Percentiles rank a stretch among this genome's conserved stretches.
Conservation (phyloP, 1,140 invertebrate species). For the Neodiprion fabricii region DNA sequence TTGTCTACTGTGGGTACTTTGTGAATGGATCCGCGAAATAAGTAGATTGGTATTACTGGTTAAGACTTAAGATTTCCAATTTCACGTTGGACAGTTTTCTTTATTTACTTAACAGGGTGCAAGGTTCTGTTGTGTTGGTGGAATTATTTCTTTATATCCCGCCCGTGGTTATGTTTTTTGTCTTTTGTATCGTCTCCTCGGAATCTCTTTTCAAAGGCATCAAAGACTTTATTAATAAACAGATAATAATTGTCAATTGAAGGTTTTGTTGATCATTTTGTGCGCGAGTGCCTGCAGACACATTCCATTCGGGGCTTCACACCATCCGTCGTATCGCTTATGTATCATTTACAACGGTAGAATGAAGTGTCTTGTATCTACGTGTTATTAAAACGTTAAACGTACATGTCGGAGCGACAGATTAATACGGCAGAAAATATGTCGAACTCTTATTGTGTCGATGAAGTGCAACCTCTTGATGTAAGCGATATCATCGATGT, state of each 20-base stretch:
- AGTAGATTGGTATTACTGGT: not conserved
- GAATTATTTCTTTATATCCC: not conserved
- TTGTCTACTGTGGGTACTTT: too few relatives aligned
- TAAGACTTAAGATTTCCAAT: not conserved
- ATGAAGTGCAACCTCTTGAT: constrained; percentile 1
- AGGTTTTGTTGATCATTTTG: not conserved
- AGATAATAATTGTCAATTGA: not conserved
- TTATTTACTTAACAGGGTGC: constrained; percentile 3
- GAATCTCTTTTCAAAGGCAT: too few relatives aligned
- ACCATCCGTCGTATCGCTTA: not conserved
- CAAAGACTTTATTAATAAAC: not conserved
- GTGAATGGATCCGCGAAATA: too few relatives aligned
- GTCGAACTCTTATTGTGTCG: not conserved
- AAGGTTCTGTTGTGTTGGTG: not conserved
- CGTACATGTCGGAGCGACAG: constrained; percentile 15
- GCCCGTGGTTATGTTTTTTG: constrained; percentile 1
- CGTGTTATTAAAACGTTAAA: constrained; percentile 16
- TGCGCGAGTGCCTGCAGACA: not conserved
- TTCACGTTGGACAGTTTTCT: not conserved
- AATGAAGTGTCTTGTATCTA: constrained; percentile 19
- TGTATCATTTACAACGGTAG: constrained; percentile 23
- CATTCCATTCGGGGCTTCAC: constrained; percentile 14
- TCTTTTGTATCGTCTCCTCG: not conserved
- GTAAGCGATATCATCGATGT: constrained; percentile 36
- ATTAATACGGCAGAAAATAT: constrained; percentile 8